Evolutionary conservation across 2,888 invertebrate species (phyloP), one percentile per base, ranked within the genome.

Genomic region (Disparrhopalites patrizii): DNA sequence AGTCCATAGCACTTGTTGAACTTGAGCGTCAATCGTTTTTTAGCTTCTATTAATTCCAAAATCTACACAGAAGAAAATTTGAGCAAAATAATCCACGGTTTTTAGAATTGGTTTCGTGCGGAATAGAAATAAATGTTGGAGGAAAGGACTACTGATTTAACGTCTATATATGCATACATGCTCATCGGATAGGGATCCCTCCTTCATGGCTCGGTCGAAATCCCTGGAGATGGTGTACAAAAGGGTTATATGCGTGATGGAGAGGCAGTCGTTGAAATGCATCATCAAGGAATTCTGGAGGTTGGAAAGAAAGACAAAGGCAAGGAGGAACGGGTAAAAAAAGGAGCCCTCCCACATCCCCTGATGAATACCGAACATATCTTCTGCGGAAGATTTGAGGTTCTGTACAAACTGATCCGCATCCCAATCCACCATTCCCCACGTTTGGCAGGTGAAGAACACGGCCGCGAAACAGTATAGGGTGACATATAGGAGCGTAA

Each of bases 1-100:
- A 47, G 50, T 13, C 60, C 60, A 47, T 50, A 60, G 2, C 50
- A 28, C 8, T 23, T 1, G 15, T 50, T 60, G 31, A 60, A 60
- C 23, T 50, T 60, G 10, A n/a, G 18, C 8, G 60, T 60, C 2
- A 60, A 7, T 10, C 18, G 3, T 23, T 50, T 60, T 5, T 60
- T 47, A 18, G 60, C 60, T 10, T 31, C 20, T 4, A 50, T 50
- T 27, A 60, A 20, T 4, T 60, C 60, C 31, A 40, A 47, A 20
- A 60, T 23, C 60, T 60, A 47, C n/a, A n/a, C n/a, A n/a, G n/a
- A n/a, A n/a, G n/a, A n/a, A n/a, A n/a, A n/a, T n/a, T n/a, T n/a
- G n/a, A n/a, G n/a, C n/a, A n/a, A n/a, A n/a, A n/a, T n/a, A n/a
- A n/a, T n/a, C n/a, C n/a, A n/a, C n/a, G n/a, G n/a, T n/a, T n/a